A percentile compares a stretch with the other conserved stretches of the same genome.
Conservation (phyloP, 2,113 vertebrate genomes). For the Vimba vimba region DNA sequence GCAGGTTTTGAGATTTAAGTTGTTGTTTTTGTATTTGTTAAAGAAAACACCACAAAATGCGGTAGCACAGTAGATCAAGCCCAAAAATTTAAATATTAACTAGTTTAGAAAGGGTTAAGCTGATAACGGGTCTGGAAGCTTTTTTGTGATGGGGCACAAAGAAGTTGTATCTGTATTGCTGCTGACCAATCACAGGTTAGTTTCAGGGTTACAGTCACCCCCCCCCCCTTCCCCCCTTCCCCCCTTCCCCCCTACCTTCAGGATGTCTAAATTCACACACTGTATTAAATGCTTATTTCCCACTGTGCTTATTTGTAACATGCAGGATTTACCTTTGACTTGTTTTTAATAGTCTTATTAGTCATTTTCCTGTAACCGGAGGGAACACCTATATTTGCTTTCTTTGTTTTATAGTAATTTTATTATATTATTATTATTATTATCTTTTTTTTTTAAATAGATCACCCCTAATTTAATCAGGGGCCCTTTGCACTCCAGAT, state of each 20-base stretch:
- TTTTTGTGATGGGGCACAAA: slow-evolving; percentile 5
- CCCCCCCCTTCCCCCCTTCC: not conserved
- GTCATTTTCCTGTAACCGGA: not conserved
- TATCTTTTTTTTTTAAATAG: slow-evolving; percentile 9
- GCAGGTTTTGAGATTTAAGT: not conserved
- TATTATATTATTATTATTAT: not conserved
- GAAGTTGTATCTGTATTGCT: not conserved
- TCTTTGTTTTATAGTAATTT: slow-evolving; percentile 5
- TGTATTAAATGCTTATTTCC: slow-evolving; percentile 14
- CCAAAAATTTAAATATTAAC: slow-evolving; percentile 32
- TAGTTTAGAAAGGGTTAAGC: slow-evolving; percentile 43
- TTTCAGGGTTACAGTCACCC: slow-evolving; percentile 13
- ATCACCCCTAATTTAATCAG: slow-evolving; percentile 19
- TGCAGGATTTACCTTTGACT: not conserved
- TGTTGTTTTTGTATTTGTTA: not conserved
- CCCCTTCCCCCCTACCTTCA: not conserved
- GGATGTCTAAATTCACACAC: slow-evolving; percentile 24
- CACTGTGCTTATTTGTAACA: slow-evolving; percentile 39
- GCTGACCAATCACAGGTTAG: slow-evolving; percentile 33
- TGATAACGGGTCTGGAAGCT: slow-evolving; percentile 11
- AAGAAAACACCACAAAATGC: slow-evolving; percentile 4
- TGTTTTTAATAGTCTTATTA: slow-evolving; percentile 10
- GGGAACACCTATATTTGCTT: not conserved
- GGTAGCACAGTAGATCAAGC: slow-evolving; percentile 46
- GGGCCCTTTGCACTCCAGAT: slow-evolving; percentile 28